Evolutionary conservation across 2,888 invertebrate species (phyloP), one percentile per base, ranked within the genome.

Genomic region (Coelinius sp.): DNA sequence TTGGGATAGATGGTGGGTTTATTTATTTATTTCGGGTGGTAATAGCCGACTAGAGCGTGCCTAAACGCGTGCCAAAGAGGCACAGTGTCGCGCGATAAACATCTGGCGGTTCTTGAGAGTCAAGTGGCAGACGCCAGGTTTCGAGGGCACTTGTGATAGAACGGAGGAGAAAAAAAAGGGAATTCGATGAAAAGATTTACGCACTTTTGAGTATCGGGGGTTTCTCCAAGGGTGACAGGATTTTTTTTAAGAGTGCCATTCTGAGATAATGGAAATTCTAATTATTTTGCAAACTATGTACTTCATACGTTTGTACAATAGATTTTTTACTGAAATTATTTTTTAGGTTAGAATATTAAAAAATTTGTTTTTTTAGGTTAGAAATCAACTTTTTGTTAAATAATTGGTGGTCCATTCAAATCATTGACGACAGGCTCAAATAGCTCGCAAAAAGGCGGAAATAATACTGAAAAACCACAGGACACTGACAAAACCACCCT

Each of bases 151-250:
- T 75, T 73, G 72, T 38, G 49, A 31, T 27, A 20, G 27, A 27
- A 27, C 25, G 75, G 73, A 67, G 68, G n/a, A n/a, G n/a, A 75
- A 76, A 79, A 77, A 78, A 79, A 79, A 68, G 25, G 56, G 38
- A 24, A 22, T 44, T 44, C 12, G 68, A 74, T 73, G 68, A 76
- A 75, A 68, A 72, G 73, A 80, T 82, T 83, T 82, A 79, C 81
- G 76, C 76, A 77, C 82, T 83, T 83, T 82, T 83, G 79, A 83
- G 78, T 77, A 79, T 78, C 74, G 76, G 71, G 77, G 73, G 38
- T 44, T 53, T 25, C 25, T 27, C 49, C 38, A 38, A 63, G 67
- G 46, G 46, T 49, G 46, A 49, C 46, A 20, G 46, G 17, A 17
- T 49, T 49, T 35, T 52, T 24, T 20, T 59, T 10, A 3, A 59